These are phyloP conservation scores for Diglossa cyanea DNA, from an alignment of 2,797 vertebrate genomes.

Conservation along the genomic window DNA sequence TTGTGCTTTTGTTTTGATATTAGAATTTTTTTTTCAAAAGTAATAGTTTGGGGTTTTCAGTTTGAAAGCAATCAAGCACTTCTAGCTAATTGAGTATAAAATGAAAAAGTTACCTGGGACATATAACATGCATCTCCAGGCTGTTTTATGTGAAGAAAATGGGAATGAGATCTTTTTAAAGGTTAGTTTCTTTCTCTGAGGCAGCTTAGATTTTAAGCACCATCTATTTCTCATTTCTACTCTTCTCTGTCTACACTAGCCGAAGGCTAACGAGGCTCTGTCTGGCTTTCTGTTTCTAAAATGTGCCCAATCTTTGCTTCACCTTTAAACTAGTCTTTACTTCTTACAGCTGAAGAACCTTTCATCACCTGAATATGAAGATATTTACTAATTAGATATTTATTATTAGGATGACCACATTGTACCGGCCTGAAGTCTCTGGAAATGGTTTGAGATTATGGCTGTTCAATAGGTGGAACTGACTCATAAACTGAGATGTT, in stretches of 20 bases:
- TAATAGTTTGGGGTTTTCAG: neutral
- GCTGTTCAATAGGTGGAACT: neutral
- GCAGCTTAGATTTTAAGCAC: neutral
- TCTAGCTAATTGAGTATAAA: neutral
- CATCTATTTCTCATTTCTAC: neutral
- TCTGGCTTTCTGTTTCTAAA: neutral
- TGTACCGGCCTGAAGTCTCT: neutral
- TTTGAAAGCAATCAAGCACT: neutral
- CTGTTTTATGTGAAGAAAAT: neutral
- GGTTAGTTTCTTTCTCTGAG: conserved; percentile 20
- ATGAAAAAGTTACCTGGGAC: neutral
- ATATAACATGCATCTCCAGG: neutral
- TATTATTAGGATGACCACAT: neutral
- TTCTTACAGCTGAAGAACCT: neutral
- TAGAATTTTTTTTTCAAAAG: neutral
- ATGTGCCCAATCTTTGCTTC: neutral
- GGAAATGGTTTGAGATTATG: neutral
- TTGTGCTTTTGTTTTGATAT: neutral
- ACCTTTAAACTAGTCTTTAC: neutral
- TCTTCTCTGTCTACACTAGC: neutral
- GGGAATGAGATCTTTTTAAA: conserved; percentile 15
- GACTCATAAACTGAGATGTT: neutral
- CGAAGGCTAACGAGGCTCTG: neutral
- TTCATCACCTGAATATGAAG: neutral
- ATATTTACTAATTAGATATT: neutral